Base-by-base conservation (phyloP, 2,113 vertebrate species). In the Cyprinodon tularosa region DNA sequence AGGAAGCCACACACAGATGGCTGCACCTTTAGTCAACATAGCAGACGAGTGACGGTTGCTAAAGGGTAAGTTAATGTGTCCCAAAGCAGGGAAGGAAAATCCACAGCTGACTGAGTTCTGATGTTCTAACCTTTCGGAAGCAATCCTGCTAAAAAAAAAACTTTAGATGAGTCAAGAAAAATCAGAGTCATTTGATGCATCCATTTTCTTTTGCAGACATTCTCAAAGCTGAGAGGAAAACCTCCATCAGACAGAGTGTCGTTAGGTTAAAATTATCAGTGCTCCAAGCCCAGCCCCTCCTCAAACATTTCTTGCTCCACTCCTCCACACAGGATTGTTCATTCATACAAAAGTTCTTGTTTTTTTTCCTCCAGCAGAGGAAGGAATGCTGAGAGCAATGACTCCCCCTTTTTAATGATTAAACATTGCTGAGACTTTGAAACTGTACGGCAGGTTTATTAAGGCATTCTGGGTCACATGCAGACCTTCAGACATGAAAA, bases 381-480 rank as follows among this genome's bases (percentile, higher is more conserved):
- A 40, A 86, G 83, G 88, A 90, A 89, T 90, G 80, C 77, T 62
- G 14, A 39, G 48, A 36, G 22, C 4, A 62, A 62, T 29, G 70
- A 83, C 84, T 90, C 88, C 84, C 59, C 86, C 80, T 48, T 72
- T 76, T 82, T 86, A 87, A 89, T 89, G 69, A 90, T 90, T 90
- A 89, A 82, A 85, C 84, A 53, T 66, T 36, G 39, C 39, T 71
- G n/a, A 68, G 48, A 64, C 38, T 12, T 62, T 63, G 17, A 48
- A 36, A 29, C 37, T 64, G 72, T 71, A 20, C 44, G 45, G 60
- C 47, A 57, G 20, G 64, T 74, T 42, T 62, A 77, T 73, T 48
- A 60, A 66, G 40, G 17, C 4, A 4, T 13, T 44, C 10, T 13
- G 17, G 42, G 11, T n/a, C 40, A 6, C 17, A 20, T 20, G 62